These are phyloP conservation scores for Hyposmocoma kahamanoa DNA, from an alignment of 1,140 invertebrate species.

Conservation along the genomic window DNA sequence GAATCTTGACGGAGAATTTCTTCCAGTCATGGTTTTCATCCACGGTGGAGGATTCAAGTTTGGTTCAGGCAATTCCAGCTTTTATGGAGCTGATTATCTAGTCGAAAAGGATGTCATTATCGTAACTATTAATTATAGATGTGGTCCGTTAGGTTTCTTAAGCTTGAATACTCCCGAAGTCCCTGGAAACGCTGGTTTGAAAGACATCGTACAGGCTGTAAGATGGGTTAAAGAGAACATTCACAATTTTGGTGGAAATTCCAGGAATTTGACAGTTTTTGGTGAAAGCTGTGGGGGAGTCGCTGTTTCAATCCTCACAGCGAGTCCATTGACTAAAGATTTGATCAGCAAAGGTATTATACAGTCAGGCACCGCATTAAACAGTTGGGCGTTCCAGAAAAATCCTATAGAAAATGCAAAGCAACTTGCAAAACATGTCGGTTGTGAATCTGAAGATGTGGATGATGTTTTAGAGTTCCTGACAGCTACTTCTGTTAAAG, in stretches of 20 bases:
- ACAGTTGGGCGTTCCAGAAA: slow-evolving; percentile 72
- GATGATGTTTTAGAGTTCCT: slow-evolving; percentile 54
- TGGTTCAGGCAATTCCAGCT: slow-evolving; percentile 69
- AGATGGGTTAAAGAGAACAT: slow-evolving; percentile 78
- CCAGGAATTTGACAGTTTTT: slow-evolving; percentile 72
- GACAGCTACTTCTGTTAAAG: slow-evolving; percentile 40
- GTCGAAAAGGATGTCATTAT: slow-evolving; percentile 78
- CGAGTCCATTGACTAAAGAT: slow-evolving; percentile 67
- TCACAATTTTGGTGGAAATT: slow-evolving; percentile 74
- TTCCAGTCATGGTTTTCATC: slow-evolving; percentile 81
- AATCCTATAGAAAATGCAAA: slow-evolving; percentile 54
- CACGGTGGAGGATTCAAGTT: slow-evolving; percentile 80
- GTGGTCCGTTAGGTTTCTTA: slow-evolving; percentile 78
- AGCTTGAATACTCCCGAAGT: slow-evolving; percentile 68
- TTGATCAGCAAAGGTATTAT: slow-evolving; percentile 78
- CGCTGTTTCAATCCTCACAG: slow-evolving; percentile 65
- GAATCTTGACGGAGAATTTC: slow-evolving; percentile 45
- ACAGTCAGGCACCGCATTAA: slow-evolving; percentile 79
- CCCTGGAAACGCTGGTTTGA: slow-evolving; percentile 78
- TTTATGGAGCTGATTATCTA: slow-evolving; percentile 75
- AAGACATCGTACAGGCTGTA: slow-evolving; percentile 77
- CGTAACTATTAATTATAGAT: slow-evolving; percentile 81
- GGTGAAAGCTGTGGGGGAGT: slow-evolving; percentile 74
- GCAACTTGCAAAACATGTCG: slow-evolving; percentile 36
- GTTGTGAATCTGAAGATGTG: slow-evolving; percentile 42